Base-by-base conservation (phyloP, 2,888 invertebrate species). In the Caenorhabditis becei region DNA sequence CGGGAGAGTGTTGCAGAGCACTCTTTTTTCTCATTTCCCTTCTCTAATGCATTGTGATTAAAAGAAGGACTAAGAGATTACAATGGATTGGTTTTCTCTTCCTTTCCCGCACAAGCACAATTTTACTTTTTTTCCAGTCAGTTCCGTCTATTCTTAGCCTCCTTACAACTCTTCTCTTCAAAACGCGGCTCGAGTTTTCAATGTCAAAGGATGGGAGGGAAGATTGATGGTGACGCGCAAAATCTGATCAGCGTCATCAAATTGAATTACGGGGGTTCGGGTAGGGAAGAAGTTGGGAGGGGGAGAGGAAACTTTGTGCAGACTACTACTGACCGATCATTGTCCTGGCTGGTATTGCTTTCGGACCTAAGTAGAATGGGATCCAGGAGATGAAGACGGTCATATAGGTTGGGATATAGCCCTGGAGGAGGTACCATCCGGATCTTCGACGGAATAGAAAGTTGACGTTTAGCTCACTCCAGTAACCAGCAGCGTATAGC, bases 341-440 rank as follows among this genome's bases (percentile, higher is more conserved):
- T 14, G 90, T 90, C 44, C 90, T 65, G 14, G 90, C 90, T 14
- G 90, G 90, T 26, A 90, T 90, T 16, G 90, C 90, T 56, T 85
- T 82, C 4, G 90, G 89, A 0, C 90, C 90, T 23, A 90, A 77
- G 62, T 90, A 90, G 77, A 90, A 91, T 18, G 90, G 89, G 63
- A 91, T 91, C 91, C 91, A 91, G 5, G 89, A 89, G 23, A 91
- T 91, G 86, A 91, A 91, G 1, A 86, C 84, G 7, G 89, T 90
- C 87, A 91, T 86, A 67, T 91, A 91, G 14, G 91, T 91, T 23
- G 91, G 91, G 59, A 91, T 89, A 81, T 89, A 91, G 77, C 90
- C 91, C 82, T 91, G 91, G 16, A 91, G 80, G 1, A 91, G 77
- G 83, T 91, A 91, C 91, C 91, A 91, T 26, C 91, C 91, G 74